Evolutionary conservation across 1,140 invertebrate species (phyloP).

Genomic region (Zaprionus lachaisei): DNA sequence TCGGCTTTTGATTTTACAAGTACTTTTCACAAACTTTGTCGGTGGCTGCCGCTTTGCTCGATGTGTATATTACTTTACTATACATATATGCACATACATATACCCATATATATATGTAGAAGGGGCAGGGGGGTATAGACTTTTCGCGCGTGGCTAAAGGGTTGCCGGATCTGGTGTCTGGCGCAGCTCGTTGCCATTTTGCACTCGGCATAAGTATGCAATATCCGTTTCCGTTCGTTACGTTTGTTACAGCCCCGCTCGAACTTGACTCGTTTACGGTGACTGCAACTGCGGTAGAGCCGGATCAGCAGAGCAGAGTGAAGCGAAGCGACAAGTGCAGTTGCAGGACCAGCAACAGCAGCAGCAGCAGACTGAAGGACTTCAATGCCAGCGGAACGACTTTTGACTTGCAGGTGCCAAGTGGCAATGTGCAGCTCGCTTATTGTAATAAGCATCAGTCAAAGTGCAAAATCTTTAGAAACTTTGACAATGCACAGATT

Average conservation of each 20-base stretch:
- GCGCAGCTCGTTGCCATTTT: conserved; percentile 66
- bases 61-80: conserved; percentile 55
- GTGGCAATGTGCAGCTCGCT: conserved; percentile 57
- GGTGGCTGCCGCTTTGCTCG: conserved; percentile 49
- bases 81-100: conserved; percentile 13
- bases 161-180: conserved; percentile 35
- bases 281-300: conserved; percentile 22
- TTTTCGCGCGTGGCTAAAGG: conserved; percentile 5
- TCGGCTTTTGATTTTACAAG: conserved; percentile 82
- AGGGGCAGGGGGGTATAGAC: neutral
- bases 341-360: neutral
- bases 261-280: conserved; percentile 42
- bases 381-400: conserved; percentile 45
- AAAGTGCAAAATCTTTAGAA: conserved; percentile 78
- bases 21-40: conserved; percentile 75
- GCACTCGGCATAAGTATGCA: conserved; percentile 79
- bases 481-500: conserved; percentile 44
- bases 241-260: conserved; percentile 66
- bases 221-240: conserved; percentile 81
- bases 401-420: conserved; percentile 68
- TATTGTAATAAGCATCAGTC: conserved; percentile 76
- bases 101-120: neutral
- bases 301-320: neutral
- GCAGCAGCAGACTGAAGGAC: conserved; percentile 31
- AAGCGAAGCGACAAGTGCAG: conserved; percentile 1